phyloP scores from a whole-genome alignment of 2,113 vertebrate species.

The Calyptommatus sinebrachiatus region DNA sequence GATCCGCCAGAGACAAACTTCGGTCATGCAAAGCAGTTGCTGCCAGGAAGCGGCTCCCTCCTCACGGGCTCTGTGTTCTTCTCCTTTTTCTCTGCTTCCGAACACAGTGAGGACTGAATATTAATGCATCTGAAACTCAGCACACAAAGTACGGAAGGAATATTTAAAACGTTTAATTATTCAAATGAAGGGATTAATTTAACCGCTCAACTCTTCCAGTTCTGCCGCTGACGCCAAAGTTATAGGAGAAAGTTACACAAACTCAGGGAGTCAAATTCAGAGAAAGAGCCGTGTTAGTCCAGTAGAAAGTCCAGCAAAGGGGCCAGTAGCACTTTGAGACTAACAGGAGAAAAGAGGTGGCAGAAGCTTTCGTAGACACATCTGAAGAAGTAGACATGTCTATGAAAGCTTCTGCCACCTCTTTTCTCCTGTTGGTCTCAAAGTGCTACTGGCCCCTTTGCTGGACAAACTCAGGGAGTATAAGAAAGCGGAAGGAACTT shows the following conservation, averaged over 20 bases:
- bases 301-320: too few species aligned
- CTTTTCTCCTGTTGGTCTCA: too few species aligned
- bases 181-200: conserved; percentile 65
- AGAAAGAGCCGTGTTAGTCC: too few species aligned
- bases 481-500: not conserved
- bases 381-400: too few species aligned
- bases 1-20: conserved; percentile 40
- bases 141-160: conserved; percentile 54
- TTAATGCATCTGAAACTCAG: conserved; percentile 60
- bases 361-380: too few species aligned
- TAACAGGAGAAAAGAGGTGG: too few species aligned
- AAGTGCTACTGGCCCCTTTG: too few species aligned
- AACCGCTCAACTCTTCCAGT: conserved; percentile 50
- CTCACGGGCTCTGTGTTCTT: conserved; percentile 47
- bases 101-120: conserved; percentile 47
- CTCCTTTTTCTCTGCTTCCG: conserved; percentile 51
- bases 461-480: not conserved
- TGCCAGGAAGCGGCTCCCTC: conserved; percentile 39
- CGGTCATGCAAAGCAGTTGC: conserved; percentile 14
- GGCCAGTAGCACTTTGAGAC: too few species aligned
- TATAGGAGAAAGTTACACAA: conserved; percentile 10
- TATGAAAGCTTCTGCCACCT: too few species aligned
- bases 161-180: conserved; percentile 72
- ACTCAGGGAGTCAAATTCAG: not conserved
- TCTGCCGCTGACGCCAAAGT: conserved; percentile 50